Evolutionary conservation across 64 coral and sea anemone species (phyloP).

Genomic region (Cladopsammia gracilis): DNA sequence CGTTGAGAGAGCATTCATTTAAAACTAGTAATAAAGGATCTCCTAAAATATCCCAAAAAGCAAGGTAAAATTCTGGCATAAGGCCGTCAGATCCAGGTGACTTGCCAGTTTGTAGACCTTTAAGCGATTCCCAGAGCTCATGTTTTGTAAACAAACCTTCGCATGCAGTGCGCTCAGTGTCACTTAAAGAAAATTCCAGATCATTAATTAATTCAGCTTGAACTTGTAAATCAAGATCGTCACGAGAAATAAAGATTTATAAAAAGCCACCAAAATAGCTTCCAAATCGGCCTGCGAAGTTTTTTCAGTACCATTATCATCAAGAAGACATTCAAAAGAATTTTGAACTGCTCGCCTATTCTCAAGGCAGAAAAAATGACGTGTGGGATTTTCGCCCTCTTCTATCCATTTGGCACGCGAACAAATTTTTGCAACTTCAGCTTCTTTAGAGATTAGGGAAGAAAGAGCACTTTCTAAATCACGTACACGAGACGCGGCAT

Average conservation of each 20-base stretch:
- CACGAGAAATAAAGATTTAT: background rate
- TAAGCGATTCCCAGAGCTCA: background rate
- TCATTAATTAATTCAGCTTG: background rate
- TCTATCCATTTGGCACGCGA: slow-evolving; percentile 36
- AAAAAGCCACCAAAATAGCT: background rate
- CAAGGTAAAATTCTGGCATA: slow-evolving; percentile 31
- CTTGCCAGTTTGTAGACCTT: background rate
- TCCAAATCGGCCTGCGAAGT: background rate
- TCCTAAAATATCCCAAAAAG: slow-evolving; percentile 23
- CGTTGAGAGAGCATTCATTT: background rate
- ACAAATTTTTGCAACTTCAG: background rate
- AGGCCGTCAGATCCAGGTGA: slow-evolving; percentile 22
- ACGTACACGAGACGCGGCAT: no score
- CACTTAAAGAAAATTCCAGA: background rate
- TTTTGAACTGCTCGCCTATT: background rate
- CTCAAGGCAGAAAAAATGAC: background rate
- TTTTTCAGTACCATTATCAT: background rate
- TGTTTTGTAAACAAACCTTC: background rate
- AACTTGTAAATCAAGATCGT: background rate
- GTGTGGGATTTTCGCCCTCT: slow-evolving; percentile 23
- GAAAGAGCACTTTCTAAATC: background rate
- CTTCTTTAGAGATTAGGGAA: background rate
- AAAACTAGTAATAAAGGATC: background rate
- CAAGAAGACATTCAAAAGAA: background rate
- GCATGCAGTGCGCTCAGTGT: background rate